Conservation (phyloP, 2,113 vertebrate genomes). For the Hippocampus zosterae region DNA sequence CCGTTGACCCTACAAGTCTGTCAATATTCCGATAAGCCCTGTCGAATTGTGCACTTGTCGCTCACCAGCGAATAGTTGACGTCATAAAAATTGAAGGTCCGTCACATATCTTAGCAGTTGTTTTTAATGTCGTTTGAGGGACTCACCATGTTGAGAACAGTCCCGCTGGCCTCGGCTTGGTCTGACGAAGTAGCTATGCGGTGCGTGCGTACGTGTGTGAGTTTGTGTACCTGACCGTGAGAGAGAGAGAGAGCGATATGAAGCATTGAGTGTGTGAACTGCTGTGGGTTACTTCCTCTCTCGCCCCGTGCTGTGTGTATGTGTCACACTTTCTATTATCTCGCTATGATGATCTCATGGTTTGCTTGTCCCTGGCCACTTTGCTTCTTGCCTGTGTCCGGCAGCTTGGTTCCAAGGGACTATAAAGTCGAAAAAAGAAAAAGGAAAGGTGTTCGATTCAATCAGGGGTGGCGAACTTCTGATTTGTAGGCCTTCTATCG, state of each 20-base stretch:
- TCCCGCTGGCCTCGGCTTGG: constrained; percentile 8
- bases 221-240: constrained; percentile 28
- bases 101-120: background rate
- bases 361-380: constrained; percentile 68
- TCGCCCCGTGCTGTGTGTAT: constrained; percentile 10
- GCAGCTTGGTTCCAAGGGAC: no score
- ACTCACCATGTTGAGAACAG: constrained; percentile 67
- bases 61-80: background rate
- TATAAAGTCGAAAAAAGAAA: no score
- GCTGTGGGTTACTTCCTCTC: constrained; percentile 63
- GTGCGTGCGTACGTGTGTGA: constrained; percentile 31
- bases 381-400: background rate
- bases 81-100: background rate
- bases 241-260: constrained; percentile 17
- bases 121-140: background rate
- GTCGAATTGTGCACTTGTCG: background rate
- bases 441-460: no score
- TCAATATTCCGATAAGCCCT: background rate
- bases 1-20: background rate
- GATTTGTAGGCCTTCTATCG: no score
- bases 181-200: constrained; percentile 24
- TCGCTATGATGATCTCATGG: constrained; percentile 53
- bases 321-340: constrained; percentile 52
- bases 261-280: constrained; percentile 23
- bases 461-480: no score